Base-by-base conservation (phyloP, 2,888 invertebrate species). In the Oscheius myriophilus region DNA sequence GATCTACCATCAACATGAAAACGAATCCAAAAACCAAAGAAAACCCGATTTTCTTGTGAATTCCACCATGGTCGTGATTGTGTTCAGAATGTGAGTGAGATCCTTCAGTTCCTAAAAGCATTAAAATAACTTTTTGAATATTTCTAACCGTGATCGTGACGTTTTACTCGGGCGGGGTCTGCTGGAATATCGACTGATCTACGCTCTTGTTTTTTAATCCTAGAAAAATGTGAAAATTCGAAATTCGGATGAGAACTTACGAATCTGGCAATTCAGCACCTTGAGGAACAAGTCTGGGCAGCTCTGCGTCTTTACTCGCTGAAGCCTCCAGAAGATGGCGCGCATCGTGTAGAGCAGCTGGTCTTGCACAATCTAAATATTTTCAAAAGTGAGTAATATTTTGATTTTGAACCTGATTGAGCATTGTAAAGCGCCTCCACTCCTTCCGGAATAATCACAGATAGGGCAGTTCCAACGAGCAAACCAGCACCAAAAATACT, bases 401-500 rank as follows among this genome's bases (percentile, higher is more conserved):
- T 41, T n/a, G n/a, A n/a, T n/a, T n/a, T n/a, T n/a, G n/a, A n/a
- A 61, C 67, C 61, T 33, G 41, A n/a, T 18, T 79, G 73, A 25
- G 72, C 74, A 7, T 69, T 66, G 61, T 87, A 87, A n/a, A 88
- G 73, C 1, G 87, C 81, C 70, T 95, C 90, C n/a, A 98, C 93
- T 7, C 98, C 98, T 89, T 98, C 98, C 0, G 98, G 98, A 81
- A 98, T 96, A 66, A 98, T 98, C 0, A 98, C 97, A 6, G 95
- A 93, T 42, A 99, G 88, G 0, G 98, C 96, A 39, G 98, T 97
- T 1, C 98, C 98, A 0, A 98, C 96, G 0, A 98, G 90, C 9
- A 98, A 90, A 0, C 98, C 98, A 9, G 98, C 97, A 63, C 98
- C 98, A 75, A 98, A 91, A 16, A 96, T 93, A 39, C 96, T 95